phyloP scores from a whole-genome alignment of 2,888 invertebrate species.

The Microctonus brassicae region DNA sequence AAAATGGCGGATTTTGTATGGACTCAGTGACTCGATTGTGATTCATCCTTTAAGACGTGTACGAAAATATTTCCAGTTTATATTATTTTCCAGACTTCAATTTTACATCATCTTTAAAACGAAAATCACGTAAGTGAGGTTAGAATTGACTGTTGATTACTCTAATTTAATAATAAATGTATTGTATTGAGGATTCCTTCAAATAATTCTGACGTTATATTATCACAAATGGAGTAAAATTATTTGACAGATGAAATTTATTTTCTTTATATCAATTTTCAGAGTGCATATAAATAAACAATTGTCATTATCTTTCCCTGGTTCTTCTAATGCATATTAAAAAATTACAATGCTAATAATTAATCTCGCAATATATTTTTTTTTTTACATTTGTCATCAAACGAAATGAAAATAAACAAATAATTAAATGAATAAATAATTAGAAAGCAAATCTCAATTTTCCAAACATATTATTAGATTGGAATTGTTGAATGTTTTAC shows the following conservation, averaged over 20 bases:
- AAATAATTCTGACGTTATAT: background rate
- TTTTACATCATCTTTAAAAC: no score
- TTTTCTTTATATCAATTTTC: background rate
- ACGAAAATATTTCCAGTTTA: no score
- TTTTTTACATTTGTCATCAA: no score
- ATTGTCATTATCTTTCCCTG: background rate
- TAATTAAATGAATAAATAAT: no score
- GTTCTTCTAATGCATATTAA: background rate
- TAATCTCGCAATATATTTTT: background rate
- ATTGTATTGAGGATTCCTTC: background rate
- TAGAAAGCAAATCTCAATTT: no score
- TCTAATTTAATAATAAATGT: background rate
- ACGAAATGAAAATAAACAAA: no score
- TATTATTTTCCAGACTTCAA: background rate
- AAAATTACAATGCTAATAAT: background rate
- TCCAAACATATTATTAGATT: no score
- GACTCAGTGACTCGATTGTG: constrained; percentile 43
- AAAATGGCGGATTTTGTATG: constrained; percentile 26
- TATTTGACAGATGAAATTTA: background rate
- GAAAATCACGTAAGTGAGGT: background rate
- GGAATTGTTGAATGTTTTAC: no score
- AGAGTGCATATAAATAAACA: no score
- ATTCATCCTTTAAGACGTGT: constrained; percentile 40
- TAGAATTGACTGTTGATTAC: background rate
- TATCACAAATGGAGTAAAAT: background rate